Evolutionary conservation across 2,113 vertebrate species (phyloP).

Genomic region (Cervus canadensis): DNA sequence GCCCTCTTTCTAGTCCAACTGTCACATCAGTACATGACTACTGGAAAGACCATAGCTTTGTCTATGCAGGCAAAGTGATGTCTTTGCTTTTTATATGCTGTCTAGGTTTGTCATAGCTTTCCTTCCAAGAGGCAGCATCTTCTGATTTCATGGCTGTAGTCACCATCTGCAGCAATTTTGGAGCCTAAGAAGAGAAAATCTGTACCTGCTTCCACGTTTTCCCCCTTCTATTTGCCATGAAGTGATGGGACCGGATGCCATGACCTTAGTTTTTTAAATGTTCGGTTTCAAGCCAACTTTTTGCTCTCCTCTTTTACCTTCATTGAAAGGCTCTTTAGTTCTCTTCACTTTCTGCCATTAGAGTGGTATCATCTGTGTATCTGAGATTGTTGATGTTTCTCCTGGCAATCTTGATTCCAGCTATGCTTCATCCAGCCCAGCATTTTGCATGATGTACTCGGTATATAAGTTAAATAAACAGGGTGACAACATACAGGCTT

Average conservation of each 20-base stretch:
- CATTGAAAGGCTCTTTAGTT: not conserved
- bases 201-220: not conserved
- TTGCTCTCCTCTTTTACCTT: not conserved
- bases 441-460: not conserved
- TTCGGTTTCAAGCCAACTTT: not conserved
- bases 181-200: not conserved
- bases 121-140: not conserved
- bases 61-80: not conserved
- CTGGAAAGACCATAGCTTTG: not conserved
- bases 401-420: not conserved
- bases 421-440: not conserved
- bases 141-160: not conserved
- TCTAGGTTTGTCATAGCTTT: not conserved
- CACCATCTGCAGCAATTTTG: not conserved
- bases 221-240: not conserved
- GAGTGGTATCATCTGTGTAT: not conserved
- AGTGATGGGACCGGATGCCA: not conserved
- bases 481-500: not conserved
- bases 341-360: not conserved
- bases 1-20: not conserved
- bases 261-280: not conserved
- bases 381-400: not conserved
- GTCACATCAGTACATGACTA: not conserved
- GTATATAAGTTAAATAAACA: not conserved
- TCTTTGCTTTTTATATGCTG: not conserved